Evolutionary conservation across 2,113 vertebrate species (phyloP).

Genomic region (Eurypyga helias): DNA sequence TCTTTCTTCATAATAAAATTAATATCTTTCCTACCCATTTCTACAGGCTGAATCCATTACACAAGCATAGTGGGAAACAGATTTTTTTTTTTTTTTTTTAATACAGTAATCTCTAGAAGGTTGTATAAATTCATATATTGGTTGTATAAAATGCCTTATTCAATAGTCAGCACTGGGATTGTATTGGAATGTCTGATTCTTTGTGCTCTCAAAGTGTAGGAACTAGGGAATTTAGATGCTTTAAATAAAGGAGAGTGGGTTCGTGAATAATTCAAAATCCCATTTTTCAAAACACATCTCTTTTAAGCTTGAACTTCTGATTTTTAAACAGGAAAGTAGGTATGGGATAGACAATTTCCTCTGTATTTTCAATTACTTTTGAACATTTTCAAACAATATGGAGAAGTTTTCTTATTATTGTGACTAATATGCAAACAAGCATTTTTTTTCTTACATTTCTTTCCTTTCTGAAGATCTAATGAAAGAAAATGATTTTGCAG

Average conservation of each 20-base stretch:
- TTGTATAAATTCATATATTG: not conserved
- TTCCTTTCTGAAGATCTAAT: not conserved
- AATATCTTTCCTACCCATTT: not conserved
- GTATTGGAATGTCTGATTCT: not conserved
- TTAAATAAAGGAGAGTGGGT: not conserved
- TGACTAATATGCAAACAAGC: not conserved
- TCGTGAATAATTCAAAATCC: not conserved
- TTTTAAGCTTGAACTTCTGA: not conserved
- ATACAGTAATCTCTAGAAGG: not conserved
- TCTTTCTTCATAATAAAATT: not conserved
- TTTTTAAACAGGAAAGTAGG: not conserved
- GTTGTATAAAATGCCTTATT: not conserved
- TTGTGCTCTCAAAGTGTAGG: not conserved
- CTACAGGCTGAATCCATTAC: not conserved
- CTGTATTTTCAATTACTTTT: not conserved
- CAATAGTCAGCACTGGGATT: not conserved
- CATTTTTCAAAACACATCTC: not conserved
- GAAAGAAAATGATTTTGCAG: not conserved
- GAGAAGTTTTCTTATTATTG: not conserved
- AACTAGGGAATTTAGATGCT: not conserved
- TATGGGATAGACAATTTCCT: not conserved
- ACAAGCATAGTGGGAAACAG: not conserved
- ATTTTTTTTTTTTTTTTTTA: not conserved
- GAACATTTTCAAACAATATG: not conserved
- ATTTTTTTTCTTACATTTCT: not conserved